Conservation (phyloP, 1,140 invertebrate species). For the Octopus sinensis region DNA sequence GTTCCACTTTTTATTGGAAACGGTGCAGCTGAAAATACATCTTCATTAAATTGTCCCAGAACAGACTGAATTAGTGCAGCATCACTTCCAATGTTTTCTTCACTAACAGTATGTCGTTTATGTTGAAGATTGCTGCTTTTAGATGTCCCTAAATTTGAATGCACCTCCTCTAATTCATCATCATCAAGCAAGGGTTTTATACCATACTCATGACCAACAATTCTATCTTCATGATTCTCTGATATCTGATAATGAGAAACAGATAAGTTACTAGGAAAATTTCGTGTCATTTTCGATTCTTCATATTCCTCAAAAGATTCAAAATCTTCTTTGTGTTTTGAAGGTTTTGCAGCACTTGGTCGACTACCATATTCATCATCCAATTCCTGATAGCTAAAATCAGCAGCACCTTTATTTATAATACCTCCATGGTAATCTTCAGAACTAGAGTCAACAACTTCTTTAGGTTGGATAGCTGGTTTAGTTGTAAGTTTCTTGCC, state of each 20-base stretch:
- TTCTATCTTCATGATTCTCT: conserved; percentile 49
- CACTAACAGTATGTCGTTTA: neutral
- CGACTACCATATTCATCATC: conserved; percentile 55
- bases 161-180: conserved; percentile 71
- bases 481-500: conserved; percentile 49
- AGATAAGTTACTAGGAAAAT: neutral
- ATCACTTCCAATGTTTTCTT: neutral
- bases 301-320: conserved; percentile 8
- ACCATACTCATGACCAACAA: conserved; percentile 76
- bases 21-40: conserved; percentile 56
- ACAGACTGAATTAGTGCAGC: neutral
- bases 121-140: neutral
- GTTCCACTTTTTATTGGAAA: conserved; percentile 44
- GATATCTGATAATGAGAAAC: neutral
- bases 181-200: conserved; percentile 75
- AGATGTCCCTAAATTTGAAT: conserved; percentile 23
- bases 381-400: conserved; percentile 52
- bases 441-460: conserved; percentile 42
- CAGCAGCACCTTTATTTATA: conserved; percentile 25
- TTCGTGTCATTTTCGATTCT: neutral
- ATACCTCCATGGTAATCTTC: conserved; percentile 39
- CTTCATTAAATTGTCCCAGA: conserved; percentile 16
- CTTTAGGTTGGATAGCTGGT: conserved; percentile 46
- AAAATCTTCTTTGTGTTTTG: conserved; percentile 15
- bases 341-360: conserved; percentile 30